Base-by-base conservation (phyloP, 2,113 vertebrate species). In the Gadus chalcogrammus region DNA sequence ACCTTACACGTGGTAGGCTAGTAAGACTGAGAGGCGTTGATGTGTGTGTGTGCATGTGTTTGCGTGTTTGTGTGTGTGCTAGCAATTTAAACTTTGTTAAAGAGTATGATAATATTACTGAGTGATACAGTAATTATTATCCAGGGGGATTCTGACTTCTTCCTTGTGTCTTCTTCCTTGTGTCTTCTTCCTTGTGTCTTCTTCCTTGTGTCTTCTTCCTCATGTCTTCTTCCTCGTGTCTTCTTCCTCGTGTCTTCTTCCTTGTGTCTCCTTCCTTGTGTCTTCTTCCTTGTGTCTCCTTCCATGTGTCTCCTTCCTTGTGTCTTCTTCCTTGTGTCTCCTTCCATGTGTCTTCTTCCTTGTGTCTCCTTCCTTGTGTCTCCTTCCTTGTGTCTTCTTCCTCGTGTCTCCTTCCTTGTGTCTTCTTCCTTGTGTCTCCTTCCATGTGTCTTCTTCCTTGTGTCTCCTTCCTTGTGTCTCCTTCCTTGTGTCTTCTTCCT, bases 111-210 rank as follows among this genome's bases (percentile, higher is more conserved):
- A 85, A 88, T 79, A 84, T 83, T 70, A 68, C 63, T 79, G 68
- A 73, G 75, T 69, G 71, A 78, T 78, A 71, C 22, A 68, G 71
- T 84, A 80, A 84, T 84, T 79, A 79, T 35, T 6, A 76, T 74
- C 82, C 84, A 68, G 28, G 71, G 83, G 80, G 84, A 78, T 72
- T 88, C 83, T 83, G 80, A 64, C 56, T 81, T 88, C 74, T 72
- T 68, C 60, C 59, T 65, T 24, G 24, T 24, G 24, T 24, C 24
- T 24, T 24, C 24, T 24, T 20, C 20, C 20, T 20, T 1, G 20
- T 20, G 20, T 20, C 20, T 20, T 1, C 20, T 20, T 20, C 20
- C 20, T 72, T 87, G 83, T 83, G 80, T 62, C 56, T 81, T 87
- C 74, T 72, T 68, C 60, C 59, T 65, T 2, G 24, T 24, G 24